Conservation (phyloP, 1,140 invertebrate species). For the Pseudomyrmex sp. region DNA sequence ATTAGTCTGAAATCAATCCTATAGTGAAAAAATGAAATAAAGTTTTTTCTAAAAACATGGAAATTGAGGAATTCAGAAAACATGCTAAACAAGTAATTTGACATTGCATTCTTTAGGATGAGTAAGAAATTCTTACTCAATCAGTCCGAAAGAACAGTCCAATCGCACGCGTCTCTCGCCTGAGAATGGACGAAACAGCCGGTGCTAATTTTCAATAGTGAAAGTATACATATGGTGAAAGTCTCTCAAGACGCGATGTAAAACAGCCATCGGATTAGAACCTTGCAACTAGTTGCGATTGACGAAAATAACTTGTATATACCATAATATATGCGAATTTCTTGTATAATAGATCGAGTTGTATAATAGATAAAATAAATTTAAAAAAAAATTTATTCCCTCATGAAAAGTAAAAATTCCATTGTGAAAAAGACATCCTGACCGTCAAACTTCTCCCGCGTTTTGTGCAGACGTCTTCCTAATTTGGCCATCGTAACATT, state of each 20-base stretch:
- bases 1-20: no score
- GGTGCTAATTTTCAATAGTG: conserved; percentile 72
- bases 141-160: background rate
- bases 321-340: background rate
- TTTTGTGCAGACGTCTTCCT: no score
- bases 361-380: no score
- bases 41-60: no score
- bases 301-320: conserved; percentile 35
- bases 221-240: conserved; percentile 76
- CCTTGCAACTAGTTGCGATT: conserved; percentile 22
- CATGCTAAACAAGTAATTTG: background rate
- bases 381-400: no score
- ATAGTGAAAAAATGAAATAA: no score
- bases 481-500: no score
- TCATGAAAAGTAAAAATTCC: no score
- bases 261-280: conserved; percentile 44
- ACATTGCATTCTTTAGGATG: background rate
- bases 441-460: no score
- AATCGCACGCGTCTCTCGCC: conserved; percentile 4
- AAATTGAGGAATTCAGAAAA: background rate
- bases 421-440: no score
- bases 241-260: conserved; percentile 59
- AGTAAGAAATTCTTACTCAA: background rate
- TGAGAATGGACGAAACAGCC: conserved; percentile 36
- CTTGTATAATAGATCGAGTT: background rate